Evolutionary conservation across 2,797 vertebrate genomes (phyloP).

Genomic region (Numenius phaeopus): DNA sequence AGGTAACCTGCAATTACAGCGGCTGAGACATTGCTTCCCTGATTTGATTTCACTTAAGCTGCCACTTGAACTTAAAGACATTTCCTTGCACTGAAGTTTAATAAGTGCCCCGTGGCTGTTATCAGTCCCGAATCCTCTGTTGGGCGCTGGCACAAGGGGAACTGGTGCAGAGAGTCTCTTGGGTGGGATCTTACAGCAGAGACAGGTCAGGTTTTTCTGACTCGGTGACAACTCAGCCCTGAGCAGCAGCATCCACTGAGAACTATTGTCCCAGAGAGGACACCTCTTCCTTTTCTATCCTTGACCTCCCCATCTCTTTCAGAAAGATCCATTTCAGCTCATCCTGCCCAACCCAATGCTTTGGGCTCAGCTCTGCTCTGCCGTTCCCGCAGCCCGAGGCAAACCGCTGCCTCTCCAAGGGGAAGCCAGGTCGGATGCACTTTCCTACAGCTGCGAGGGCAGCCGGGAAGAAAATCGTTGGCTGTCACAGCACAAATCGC

Average conservation of each 20-base stretch:
- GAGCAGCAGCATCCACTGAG: background rate
- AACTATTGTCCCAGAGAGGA: background rate
- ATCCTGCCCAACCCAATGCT: background rate
- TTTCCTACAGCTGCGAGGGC: background rate
- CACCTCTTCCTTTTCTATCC: background rate
- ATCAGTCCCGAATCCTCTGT: background rate
- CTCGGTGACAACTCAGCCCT: accelerated
- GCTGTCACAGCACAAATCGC: accelerated
- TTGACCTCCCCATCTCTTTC: background rate
- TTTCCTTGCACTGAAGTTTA: background rate
- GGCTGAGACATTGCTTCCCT: background rate
- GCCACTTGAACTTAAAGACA: background rate
- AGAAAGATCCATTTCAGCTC: background rate
- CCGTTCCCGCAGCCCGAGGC: accelerated
- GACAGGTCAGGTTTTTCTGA: background rate
- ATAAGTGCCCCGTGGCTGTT: background rate
- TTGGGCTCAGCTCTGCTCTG: background rate
- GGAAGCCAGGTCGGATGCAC: accelerated
- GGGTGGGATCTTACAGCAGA: background rate
- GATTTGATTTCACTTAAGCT: background rate
- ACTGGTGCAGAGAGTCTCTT: background rate
- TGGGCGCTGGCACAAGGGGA: accelerated
- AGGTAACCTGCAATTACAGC: background rate
- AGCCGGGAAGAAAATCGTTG: accelerated
- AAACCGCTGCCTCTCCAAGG: background rate